Percentiles rank a stretch among this genome's conserved stretches.
Conservation (phyloP, 2,888 invertebrate genomes). For the Geophilus truncorum region DNA sequence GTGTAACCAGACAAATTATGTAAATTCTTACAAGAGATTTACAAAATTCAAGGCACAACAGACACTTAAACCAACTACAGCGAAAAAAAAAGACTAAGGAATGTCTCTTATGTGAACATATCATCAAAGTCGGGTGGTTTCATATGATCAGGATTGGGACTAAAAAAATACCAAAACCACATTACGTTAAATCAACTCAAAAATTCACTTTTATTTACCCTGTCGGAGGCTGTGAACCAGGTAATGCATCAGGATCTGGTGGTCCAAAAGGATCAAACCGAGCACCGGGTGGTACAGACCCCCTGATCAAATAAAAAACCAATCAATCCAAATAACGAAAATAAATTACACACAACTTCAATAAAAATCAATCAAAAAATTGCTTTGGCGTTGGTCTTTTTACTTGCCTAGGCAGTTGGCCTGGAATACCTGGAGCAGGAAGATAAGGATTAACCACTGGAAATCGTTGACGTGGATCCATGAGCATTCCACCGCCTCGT, state of each 20-base stretch:
- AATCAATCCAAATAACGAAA: not conserved
- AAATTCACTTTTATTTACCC: not conserved
- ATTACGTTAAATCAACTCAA: not conserved
- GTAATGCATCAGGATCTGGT: conserved; percentile 49
- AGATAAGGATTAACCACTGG: conserved; percentile 2
- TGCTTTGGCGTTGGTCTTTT: not conserved
- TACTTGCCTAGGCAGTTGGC: conserved; percentile 28
- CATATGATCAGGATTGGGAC: conserved; percentile 67
- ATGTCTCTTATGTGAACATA: conserved; percentile 62
- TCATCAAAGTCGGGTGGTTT: conserved; percentile 70
- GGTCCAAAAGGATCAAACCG: conserved; percentile 82
- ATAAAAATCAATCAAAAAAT: not conserved
- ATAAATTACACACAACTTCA: conserved; percentile 35
- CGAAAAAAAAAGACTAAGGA: not conserved
- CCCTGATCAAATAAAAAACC: conserved; percentile 50
- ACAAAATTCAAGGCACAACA: conserved; percentile 15
- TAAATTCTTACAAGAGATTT: not conserved
- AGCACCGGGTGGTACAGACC: conserved; percentile 68
- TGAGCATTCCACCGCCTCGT: conserved; percentile 68
- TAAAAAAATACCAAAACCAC: not conserved
- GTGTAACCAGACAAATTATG: not conserved
- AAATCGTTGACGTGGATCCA: conserved; percentile 56
- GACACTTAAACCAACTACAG: not conserved
- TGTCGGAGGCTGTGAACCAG: conserved; percentile 16
- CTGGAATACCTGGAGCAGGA: conserved; percentile 7